phyloP scores from a whole-genome alignment of 2,888 invertebrate genomes.

The Coleophora flavipennella region DNA sequence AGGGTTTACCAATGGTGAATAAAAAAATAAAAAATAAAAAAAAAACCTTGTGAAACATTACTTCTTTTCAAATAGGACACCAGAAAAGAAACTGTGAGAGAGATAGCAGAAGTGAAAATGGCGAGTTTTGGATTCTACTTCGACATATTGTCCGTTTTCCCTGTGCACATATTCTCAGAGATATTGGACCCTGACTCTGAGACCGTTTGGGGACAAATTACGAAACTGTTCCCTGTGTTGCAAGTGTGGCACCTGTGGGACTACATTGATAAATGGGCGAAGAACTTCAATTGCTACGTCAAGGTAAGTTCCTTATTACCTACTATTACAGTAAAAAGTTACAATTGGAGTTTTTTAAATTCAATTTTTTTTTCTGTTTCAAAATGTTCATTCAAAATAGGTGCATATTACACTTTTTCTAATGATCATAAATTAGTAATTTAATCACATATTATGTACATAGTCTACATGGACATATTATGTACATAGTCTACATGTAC shows the following conservation, averaged over 20 bases:
- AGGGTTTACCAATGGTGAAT: too few relatives aligned
- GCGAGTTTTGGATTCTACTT: constrained; percentile 52
- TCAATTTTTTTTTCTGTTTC: too few relatives aligned
- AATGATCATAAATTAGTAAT: too few relatives aligned
- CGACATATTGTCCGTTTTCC: constrained; percentile 58
- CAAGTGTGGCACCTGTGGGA: constrained; percentile 64
- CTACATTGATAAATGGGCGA: constrained; percentile 46
- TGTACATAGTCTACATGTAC: too few relatives aligned
- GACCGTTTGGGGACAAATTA: constrained; percentile 38
- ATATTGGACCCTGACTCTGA: constrained; percentile 42
- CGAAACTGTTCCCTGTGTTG: constrained; percentile 40
- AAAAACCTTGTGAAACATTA: neutral
- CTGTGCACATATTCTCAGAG: constrained; percentile 49
- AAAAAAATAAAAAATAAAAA: too few relatives aligned
- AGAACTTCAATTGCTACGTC: constrained; percentile 36
- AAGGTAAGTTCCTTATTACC: too few relatives aligned
- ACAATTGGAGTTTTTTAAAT: too few relatives aligned
- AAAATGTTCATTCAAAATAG: too few relatives aligned
- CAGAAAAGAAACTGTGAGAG: constrained; percentile 46
- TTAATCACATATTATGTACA: too few relatives aligned
- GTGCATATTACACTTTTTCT: too few relatives aligned
- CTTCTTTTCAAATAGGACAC: constrained; percentile 37
- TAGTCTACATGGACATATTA: too few relatives aligned
- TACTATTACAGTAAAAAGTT: too few relatives aligned
- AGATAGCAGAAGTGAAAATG: constrained; percentile 62